Conservation (phyloP, 2,888 invertebrate genomes). For the Tinea trinotella region DNA sequence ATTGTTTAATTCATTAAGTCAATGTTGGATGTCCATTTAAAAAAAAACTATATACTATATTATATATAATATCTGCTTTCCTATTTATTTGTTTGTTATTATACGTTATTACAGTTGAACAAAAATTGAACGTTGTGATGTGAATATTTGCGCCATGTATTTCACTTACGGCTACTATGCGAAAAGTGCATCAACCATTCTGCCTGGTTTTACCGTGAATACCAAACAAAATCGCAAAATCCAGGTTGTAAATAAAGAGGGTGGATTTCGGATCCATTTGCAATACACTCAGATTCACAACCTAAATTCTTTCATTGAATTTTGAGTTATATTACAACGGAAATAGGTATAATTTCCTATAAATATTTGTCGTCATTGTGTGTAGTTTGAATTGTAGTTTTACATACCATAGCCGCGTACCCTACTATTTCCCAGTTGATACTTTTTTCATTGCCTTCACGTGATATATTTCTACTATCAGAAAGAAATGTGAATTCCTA, state of each 20-base stretch:
- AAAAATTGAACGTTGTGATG: background rate
- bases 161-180: background rate
- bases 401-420: background rate
- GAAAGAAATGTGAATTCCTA: slow-evolving; percentile 20
- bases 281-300: background rate
- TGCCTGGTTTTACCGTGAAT: slow-evolving; percentile 26
- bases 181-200: slow-evolving; percentile 16
- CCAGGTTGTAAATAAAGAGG: slow-evolving; percentile 50
- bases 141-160: background rate
- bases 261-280: slow-evolving; percentile 38
- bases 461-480: slow-evolving; percentile 44
- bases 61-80: no score
- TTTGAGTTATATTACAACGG: background rate
- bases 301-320: background rate
- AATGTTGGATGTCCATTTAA: no score
- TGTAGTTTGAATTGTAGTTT: background rate
- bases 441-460: slow-evolving; percentile 43
- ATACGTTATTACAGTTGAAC: no score
- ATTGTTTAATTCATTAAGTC: no score
- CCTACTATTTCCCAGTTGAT: slow-evolving; percentile 21
- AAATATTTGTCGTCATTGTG: background rate
- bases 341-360: background rate
- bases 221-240: slow-evolving; percentile 50
- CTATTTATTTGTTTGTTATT: no score
- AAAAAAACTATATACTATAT: no score